These are phyloP conservation scores for Meiosimyza platycephala DNA, from an alignment of 2,888 invertebrate species.

Conservation along the genomic window DNA sequence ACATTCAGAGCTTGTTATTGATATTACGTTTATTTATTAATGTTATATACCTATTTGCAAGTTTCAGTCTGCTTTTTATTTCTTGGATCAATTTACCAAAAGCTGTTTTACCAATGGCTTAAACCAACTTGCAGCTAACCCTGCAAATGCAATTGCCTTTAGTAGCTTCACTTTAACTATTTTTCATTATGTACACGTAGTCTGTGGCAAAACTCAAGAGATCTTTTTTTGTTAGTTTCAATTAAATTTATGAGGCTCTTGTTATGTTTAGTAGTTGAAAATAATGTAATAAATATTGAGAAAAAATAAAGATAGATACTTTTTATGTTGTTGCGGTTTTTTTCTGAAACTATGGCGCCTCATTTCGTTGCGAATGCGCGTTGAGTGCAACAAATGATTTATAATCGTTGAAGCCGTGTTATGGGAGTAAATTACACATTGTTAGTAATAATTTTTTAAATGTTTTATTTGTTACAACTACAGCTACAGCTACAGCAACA, in stretches of 20 bases:
- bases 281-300: no score
- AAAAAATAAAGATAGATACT: no score
- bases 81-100: no score
- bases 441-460: constrained; percentile 34
- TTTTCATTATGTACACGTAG: background rate
- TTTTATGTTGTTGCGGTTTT: constrained; percentile 1
- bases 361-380: constrained; percentile 8
- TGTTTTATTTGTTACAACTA: constrained; percentile 14
- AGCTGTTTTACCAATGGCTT: no score
- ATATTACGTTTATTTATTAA: constrained; percentile 1
- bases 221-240: constrained; percentile 5
- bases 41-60: no score
- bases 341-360: background rate
- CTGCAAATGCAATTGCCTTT: background rate
- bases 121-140: no score
- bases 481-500: constrained; percentile 20
- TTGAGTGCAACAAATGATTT: constrained; percentile 44
- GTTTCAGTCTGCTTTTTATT: no score
- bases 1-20: background rate
- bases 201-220: background rate
- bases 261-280: constrained; percentile 11
- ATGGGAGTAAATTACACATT: constrained; percentile 42
- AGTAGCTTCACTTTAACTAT: background rate
- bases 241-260: constrained; percentile 27
- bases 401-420: constrained; percentile 39